A percentile compares a stretch with the other conserved stretches of the same genome.
Evolutionary conservation across 2,113 vertebrate genomes (phyloP).

Genomic region (Onychorhynchus coronatus): DNA sequence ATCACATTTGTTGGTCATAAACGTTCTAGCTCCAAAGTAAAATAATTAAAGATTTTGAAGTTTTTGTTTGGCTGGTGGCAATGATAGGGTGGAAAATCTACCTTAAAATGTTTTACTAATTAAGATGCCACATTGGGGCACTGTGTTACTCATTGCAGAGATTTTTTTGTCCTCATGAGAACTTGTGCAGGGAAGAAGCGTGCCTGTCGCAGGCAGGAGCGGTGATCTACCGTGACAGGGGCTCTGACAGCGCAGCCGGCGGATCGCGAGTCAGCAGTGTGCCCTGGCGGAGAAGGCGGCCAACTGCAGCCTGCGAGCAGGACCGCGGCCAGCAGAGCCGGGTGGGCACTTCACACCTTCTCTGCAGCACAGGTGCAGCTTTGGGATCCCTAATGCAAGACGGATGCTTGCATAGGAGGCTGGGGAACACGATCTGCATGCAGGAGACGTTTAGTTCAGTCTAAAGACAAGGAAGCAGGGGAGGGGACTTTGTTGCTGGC

Average conservation of each 20-base stretch:
- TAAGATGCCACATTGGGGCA: not conserved
- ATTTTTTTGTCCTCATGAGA: not conserved
- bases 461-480: not conserved
- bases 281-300: not conserved
- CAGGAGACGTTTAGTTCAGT: not conserved
- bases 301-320: not conserved
- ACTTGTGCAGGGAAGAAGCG: not conserved
- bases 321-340: not conserved
- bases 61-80: not conserved
- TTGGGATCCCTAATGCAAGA: not conserved
- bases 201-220: not conserved
- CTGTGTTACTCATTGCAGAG: not conserved
- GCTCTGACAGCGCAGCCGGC: not conserved
- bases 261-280: not conserved
- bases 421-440: fast-evolving
- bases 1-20: not conserved
- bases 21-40: not conserved
- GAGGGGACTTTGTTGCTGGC: not conserved
- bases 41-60: not conserved
- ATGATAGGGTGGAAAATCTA: not conserved
- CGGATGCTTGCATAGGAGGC: not conserved
- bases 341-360: too few species aligned
- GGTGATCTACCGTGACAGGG: fast-evolving
- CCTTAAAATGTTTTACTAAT: not conserved
- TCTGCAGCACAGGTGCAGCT: too few species aligned